phyloP scores from a whole-genome alignment of 2,113 vertebrate genomes.

The Lutjanus erythropterus region DNA sequence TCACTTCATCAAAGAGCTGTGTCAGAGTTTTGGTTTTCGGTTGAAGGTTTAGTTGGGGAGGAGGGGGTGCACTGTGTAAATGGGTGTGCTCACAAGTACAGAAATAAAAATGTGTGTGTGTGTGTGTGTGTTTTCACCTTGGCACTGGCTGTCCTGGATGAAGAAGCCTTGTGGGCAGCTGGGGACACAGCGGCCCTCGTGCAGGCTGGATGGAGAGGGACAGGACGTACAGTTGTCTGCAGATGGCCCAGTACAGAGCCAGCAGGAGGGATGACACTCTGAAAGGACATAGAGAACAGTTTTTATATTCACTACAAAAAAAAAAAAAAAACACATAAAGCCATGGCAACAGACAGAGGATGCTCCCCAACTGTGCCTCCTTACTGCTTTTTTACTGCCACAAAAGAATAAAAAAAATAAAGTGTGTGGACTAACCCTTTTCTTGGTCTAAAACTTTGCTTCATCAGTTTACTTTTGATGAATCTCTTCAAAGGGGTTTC shows the following conservation, averaged over 20 bases:
- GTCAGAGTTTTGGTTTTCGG: neutral
- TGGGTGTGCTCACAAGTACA: neutral
- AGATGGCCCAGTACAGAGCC: conserved; percentile 81
- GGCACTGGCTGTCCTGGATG: conserved; percentile 77
- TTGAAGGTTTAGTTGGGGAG: neutral
- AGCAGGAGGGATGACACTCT: conserved; percentile 92
- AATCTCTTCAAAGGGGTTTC: neutral
- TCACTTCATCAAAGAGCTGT: neutral
- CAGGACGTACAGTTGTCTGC: conserved; percentile 88
- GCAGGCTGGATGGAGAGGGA: conserved; percentile 66
- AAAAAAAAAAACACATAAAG: neutral
- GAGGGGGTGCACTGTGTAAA: neutral
- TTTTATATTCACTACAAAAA: neutral
- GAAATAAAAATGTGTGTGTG: neutral
- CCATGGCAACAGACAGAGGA: neutral
- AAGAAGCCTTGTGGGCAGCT: conserved; percentile 86
- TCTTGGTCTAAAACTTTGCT: neutral
- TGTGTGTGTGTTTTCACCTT: conserved; percentile 78
- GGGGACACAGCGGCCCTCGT: conserved; percentile 84
- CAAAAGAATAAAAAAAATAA: neutral
- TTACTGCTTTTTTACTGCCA: neutral
- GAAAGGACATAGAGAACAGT: conserved; percentile 20
- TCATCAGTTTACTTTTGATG: neutral
- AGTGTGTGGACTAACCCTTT: neutral
- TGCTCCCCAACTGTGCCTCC: neutral